phyloP scores from a whole-genome alignment of 2,888 invertebrate species.

The Aquatica leii region DNA sequence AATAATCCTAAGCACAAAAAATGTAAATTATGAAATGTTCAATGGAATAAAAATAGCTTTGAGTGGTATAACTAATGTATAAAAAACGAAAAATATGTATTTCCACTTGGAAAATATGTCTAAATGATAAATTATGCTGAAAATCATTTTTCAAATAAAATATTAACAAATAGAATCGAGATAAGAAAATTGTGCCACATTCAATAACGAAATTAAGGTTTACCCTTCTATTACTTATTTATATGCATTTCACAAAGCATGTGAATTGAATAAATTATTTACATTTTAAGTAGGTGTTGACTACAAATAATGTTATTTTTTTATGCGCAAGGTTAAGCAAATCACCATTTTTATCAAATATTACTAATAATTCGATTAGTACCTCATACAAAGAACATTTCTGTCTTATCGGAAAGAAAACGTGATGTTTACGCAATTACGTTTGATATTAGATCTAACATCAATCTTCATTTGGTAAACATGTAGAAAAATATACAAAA shows the following conservation, averaged over 20 bases:
- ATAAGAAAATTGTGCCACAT: too few species aligned
- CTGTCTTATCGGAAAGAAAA: not conserved
- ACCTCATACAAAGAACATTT: not conserved
- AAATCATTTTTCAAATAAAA: too few species aligned
- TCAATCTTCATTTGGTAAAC: slow-evolving; percentile 4
- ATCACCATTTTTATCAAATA: slow-evolving; percentile 12
- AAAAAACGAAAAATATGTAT: too few species aligned
- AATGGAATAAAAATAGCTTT: too few species aligned
- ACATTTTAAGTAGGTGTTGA: slow-evolving; percentile 7
- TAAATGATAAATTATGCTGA: too few species aligned
- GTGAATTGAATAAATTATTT: slow-evolving; percentile 6
- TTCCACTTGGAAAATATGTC: too few species aligned
- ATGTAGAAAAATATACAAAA: not conserved
- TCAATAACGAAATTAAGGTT: slow-evolving; percentile 9
- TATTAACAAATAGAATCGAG: too few species aligned
- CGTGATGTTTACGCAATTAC: too few species aligned
- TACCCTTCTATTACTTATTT: slow-evolving; percentile 10
- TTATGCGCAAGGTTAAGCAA: slow-evolving; percentile 1
- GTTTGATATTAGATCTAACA: not conserved
- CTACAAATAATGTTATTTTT: slow-evolving; percentile 8
- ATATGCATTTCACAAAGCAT: slow-evolving; percentile 8
- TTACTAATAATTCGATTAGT: slow-evolving; percentile 8
- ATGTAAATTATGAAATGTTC: too few species aligned
- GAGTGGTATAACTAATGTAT: too few species aligned
- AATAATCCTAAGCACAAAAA: too few species aligned